A percentile compares a stretch with the other conserved stretches of the same genome.
phyloP scores from a whole-genome alignment of 2,888 invertebrate species.

The Caenorhabditis macrosperma region DNA sequence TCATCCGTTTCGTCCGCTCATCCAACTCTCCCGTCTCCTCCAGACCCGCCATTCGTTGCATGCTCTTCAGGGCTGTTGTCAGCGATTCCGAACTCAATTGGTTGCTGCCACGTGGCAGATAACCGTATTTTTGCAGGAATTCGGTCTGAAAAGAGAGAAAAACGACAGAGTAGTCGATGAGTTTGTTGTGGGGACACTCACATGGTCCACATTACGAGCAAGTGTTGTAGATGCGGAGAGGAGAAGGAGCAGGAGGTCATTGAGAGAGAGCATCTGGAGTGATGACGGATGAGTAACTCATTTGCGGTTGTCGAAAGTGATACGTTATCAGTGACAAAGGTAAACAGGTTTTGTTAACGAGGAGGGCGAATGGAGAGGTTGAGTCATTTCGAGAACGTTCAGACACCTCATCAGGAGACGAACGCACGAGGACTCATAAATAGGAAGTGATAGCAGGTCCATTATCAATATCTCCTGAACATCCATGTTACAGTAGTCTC shows the following conservation, averaged over 20 bases:
- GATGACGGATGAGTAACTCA: constrained; percentile 11
- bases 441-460: too few species aligned
- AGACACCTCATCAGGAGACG: too few species aligned
- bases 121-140: constrained; percentile 49
- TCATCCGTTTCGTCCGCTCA: constrained; percentile 49
- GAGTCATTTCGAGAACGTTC: constrained; percentile 33
- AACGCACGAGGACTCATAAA: too few species aligned
- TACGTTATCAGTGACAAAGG: constrained; percentile 29
- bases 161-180: not conserved
- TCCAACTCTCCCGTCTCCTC: constrained; percentile 58
- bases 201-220: constrained; percentile 36
- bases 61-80: constrained; percentile 40
- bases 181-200: constrained; percentile 1
- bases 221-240: not conserved
- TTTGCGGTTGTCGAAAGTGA: constrained; percentile 12
- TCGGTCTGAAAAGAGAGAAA: constrained; percentile 50
- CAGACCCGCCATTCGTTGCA: constrained; percentile 59
- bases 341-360: constrained; percentile 20
- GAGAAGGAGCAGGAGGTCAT: constrained; percentile 1
- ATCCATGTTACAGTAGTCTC: too few species aligned
- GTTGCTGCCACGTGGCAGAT: constrained; percentile 43
- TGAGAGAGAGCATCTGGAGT: constrained; percentile 26
- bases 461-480: too few species aligned
- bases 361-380: constrained; percentile 24
- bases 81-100: constrained; percentile 24